Percentiles rank a stretch among this genome's conserved stretches.
These are phyloP conservation scores for Scaptomyza cyrtandrae DNA, from an alignment of 2,888 invertebrate genomes.

Conservation along the genomic window DNA sequence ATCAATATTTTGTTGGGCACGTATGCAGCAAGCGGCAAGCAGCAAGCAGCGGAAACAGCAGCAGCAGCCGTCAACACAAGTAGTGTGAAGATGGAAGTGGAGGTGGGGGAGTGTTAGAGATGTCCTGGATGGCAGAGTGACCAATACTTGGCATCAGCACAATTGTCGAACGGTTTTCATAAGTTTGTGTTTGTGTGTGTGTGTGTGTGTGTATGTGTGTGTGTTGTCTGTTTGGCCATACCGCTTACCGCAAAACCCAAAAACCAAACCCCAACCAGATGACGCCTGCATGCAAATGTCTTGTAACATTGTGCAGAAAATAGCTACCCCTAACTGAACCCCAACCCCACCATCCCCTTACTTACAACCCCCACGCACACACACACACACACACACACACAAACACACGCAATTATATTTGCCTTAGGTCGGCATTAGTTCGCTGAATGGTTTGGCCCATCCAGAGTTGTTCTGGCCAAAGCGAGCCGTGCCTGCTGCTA, in stretches of 20 bases:
- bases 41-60: slow-evolving; percentile 14
- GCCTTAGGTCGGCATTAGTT: slow-evolving; percentile 80
- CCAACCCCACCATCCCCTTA: not conserved
- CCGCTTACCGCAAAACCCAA: slow-evolving; percentile 68
- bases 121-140: slow-evolving; percentile 13
- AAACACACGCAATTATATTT: slow-evolving; percentile 74
- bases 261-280: slow-evolving; percentile 54
- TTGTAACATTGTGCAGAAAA: slow-evolving; percentile 65
- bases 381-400: slow-evolving; percentile 45
- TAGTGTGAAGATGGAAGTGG: not conserved
- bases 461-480: slow-evolving; percentile 39
- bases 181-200: slow-evolving; percentile 30
- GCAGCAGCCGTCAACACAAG: slow-evolving; percentile 17
- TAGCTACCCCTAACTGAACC: slow-evolving; percentile 18
- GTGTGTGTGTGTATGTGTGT: not conserved
- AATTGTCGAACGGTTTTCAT: slow-evolving; percentile 63
- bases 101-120: not conserved
- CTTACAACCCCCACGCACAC: slow-evolving; percentile 15
- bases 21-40: slow-evolving; percentile 56
- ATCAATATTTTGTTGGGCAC: slow-evolving; percentile 81
- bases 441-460: slow-evolving; percentile 66
- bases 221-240: slow-evolving; percentile 64
- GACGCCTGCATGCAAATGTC: slow-evolving; percentile 79
- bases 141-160: slow-evolving; percentile 69
- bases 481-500: slow-evolving; percentile 59